A percentile compares a stretch with the other conserved stretches of the same genome.
phyloP scores from a whole-genome alignment of 2,888 invertebrate species.

The Brachyptera putata region DNA sequence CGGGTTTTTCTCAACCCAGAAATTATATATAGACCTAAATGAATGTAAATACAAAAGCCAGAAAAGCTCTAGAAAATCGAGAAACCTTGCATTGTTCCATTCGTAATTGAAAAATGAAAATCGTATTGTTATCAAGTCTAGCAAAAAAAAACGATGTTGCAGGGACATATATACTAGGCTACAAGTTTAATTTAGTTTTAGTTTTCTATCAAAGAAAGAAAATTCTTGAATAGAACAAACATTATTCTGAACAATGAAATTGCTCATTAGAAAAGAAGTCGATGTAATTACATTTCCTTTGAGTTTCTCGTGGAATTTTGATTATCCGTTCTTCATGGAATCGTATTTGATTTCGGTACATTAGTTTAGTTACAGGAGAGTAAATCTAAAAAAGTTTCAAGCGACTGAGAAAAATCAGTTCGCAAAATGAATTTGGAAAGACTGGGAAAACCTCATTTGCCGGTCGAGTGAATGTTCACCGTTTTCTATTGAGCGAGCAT shows the following conservation, averaged over 20 bases:
- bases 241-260: conserved; percentile 10
- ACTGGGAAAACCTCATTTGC: conserved; percentile 34
- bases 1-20: no score
- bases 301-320: conserved; percentile 18
- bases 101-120: no score
- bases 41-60: no score
- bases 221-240: neutral
- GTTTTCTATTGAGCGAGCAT: conserved; percentile 14
- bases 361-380: conserved; percentile 24
- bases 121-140: no score
- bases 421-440: conserved; percentile 34
- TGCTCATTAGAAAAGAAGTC: conserved; percentile 4
- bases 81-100: no score
- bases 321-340: conserved; percentile 11
- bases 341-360: conserved; percentile 24
- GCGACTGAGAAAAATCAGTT: conserved; percentile 27
- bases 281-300: conserved; percentile 7
- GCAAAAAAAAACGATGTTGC: no score
- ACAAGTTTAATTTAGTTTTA: no score
- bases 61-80: no score
- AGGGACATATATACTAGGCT: no score
- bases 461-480: conserved; percentile 31
- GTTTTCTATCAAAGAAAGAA: neutral
- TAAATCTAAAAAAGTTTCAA: conserved; percentile 19
- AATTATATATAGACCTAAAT: no score